Evolutionary conservation across 2,113 vertebrate species (phyloP).

Genomic region (Syngnathoides biaculeatus): DNA sequence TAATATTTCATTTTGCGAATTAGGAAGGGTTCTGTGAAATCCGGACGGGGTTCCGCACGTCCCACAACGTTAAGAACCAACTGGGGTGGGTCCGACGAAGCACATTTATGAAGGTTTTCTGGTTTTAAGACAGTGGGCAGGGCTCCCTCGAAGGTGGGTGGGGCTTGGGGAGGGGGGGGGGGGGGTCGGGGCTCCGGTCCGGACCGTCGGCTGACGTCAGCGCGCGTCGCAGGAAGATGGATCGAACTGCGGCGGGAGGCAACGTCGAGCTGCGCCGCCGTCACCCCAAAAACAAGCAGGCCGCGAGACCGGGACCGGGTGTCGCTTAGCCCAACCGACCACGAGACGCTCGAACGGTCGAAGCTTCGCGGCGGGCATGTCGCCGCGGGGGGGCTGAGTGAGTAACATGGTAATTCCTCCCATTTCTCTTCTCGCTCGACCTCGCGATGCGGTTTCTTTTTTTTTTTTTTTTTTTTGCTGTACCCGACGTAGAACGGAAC

Average conservation of each 20-base stretch:
- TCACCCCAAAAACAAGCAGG: background rate
- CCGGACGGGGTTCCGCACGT: no score
- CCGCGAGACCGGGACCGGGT: background rate
- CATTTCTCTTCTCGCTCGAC: background rate
- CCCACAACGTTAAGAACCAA: no score
- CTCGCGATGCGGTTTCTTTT: no score
- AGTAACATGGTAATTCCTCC: background rate
- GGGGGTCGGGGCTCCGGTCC: background rate
- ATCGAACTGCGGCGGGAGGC: background rate
- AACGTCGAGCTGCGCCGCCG: background rate
- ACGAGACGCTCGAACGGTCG: no score
- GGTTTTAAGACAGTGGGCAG: no score
- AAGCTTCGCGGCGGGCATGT: background rate
- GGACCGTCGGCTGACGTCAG: conserved; percentile 48
- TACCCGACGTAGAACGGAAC: no score
- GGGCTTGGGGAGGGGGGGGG: background rate
- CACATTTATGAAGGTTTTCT: no score
- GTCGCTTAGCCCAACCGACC: no score
- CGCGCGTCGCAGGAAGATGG: conserved; percentile 48
- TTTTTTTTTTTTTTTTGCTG: no score
- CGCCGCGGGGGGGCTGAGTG: background rate
- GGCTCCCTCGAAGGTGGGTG: background rate
- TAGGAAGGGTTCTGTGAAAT: no score
- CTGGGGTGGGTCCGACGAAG: no score
- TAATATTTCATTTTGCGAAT: no score